Base-by-base conservation (phyloP, 2,113 vertebrate genomes). In the Alligator mississippiensis region DNA sequence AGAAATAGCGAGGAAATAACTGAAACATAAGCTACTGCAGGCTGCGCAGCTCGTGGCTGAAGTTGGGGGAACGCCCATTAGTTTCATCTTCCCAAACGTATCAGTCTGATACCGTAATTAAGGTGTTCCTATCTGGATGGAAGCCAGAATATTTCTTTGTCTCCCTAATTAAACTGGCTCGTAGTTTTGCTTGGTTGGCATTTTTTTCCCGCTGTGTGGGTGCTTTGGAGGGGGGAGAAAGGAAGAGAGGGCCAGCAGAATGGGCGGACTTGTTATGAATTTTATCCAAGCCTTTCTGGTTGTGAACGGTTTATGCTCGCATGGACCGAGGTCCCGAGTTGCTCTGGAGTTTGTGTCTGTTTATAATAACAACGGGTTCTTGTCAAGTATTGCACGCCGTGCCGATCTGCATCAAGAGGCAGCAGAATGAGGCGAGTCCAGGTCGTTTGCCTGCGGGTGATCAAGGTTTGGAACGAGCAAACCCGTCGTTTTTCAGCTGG, bases 1-100 rank as follows among this genome's bases (percentile, higher is more conserved):
- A 59, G 74, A 89, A 90, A 87, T 3, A 62, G 47, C 59, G 80
- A 63, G 85, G 79, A 72, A 86, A 21, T 58, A 79, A 80, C 28
- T 24, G 72, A 57, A 72, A n/a, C 22, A 18, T 74, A 21, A 47
- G 3, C 57, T 61, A 28, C 15, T 77, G 57, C 54, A 68, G n/a
- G 7, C 21, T 6, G 28, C 84, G 81, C 27, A 30, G n/a, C 88
- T 84, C 9, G 22, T 19, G 60, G 60, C 9, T 77, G 64, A 76
- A 81, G 68, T 17, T 63, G 61, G 34, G 91, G 24, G 55, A 90
- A 88, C 22, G 66, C 27, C 64, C 47, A 86, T 85, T 72, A 82
- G 34, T 89, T 87, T 72, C 27, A 72, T n/a, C 24, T 80, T 95
- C 60, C 0, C 68, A 76, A 64, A 59, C 79, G 30, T 22, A 91